phyloP scores from a whole-genome alignment of 1,140 invertebrate species.

The Pomacea maculata region DNA sequence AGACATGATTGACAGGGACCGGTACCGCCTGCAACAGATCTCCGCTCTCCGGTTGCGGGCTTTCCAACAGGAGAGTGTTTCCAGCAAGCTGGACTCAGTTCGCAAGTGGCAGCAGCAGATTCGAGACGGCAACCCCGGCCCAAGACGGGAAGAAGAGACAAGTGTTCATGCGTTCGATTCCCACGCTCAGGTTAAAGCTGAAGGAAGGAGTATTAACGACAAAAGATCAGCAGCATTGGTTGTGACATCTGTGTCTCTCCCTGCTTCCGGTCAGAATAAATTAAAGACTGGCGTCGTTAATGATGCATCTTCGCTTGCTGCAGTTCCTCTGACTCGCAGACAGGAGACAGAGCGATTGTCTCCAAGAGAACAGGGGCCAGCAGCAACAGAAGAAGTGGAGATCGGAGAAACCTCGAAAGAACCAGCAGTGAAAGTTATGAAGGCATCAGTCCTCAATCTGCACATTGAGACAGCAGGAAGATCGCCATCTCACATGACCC shows the following conservation, averaged over 20 bases:
- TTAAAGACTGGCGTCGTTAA: no score
- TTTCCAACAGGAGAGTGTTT: neutral
- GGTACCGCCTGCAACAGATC: slow-evolving; percentile 21
- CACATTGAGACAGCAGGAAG: neutral
- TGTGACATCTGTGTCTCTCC: no score
- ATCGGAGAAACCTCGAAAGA: neutral
- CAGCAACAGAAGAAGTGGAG: neutral
- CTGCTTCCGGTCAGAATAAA: no score
- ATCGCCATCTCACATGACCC: no score
- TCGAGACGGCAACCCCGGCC: neutral
- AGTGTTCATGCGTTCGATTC: no score
- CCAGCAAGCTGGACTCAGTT: slow-evolving; percentile 14
- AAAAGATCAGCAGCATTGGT: no score
- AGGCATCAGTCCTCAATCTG: slow-evolving; percentile 15
- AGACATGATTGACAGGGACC: slow-evolving; percentile 21
- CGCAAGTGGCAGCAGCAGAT: slow-evolving; percentile 21
- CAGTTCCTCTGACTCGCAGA: no score
- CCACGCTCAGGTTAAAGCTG: no score
- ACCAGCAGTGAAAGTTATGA: neutral
- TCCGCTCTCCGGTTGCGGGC: slow-evolving; percentile 4
- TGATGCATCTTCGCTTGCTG: no score
- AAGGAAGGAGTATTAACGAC: no score
- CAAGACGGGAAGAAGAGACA: no score
- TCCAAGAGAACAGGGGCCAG: neutral
- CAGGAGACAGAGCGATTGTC: no score